Percentiles rank a stretch among this genome's conserved stretches.
These are phyloP conservation scores for Lepidurus apus DNA, from an alignment of 1,140 invertebrate species.

Conservation along the genomic window DNA sequence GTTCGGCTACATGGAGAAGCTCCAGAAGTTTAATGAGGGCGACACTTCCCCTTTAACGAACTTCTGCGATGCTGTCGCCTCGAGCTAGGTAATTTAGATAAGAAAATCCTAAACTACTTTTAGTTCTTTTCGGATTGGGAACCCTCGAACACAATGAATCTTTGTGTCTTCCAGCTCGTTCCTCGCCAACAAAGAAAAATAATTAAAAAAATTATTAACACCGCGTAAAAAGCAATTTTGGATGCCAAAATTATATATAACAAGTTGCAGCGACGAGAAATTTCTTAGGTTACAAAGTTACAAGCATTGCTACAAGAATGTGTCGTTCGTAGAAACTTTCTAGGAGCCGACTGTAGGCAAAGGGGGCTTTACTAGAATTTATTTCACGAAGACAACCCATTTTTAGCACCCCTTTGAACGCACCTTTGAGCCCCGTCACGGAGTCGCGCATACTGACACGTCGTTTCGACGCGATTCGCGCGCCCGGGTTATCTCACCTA, in stretches of 20 bases:
- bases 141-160: background rate
- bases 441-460: conserved; percentile 12
- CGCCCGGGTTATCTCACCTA: background rate
- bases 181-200: background rate
- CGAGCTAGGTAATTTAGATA: conserved; percentile 10
- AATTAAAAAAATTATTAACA: background rate
- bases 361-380: background rate
- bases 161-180: background rate
- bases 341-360: background rate
- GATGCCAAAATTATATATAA: background rate
- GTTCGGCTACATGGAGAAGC: background rate
- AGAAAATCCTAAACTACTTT: background rate
- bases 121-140: background rate
- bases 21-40: background rate
- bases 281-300: background rate
- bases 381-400: conserved; percentile 14
- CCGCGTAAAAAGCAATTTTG: background rate
- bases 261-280: background rate
- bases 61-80: background rate
- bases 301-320: background rate
- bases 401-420: conserved; percentile 11
- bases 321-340: background rate
- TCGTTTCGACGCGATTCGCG: conserved; percentile 1
- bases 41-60: conserved; percentile 6
- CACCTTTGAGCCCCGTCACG: background rate